Conservation (phyloP, 2,113 vertebrate genomes). For the Phoxinus phoxinus region DNA sequence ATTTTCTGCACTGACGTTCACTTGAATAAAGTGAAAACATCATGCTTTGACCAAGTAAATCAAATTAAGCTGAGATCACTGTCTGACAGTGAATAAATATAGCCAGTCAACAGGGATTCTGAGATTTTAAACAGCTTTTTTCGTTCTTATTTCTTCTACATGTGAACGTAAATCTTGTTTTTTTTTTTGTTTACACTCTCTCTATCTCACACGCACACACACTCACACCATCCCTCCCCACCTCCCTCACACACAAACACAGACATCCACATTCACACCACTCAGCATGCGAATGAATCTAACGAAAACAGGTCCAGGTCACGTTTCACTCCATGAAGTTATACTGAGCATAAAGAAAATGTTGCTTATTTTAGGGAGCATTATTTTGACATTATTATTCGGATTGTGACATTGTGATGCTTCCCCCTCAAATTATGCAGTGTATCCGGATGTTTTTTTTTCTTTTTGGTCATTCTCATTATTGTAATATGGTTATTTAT, state of each 20-base stretch:
- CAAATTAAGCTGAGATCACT: not conserved
- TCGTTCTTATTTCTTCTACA: not conserved
- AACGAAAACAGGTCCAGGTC: constrained; percentile 2
- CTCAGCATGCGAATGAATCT: not conserved
- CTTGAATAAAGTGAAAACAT: constrained; percentile 37
- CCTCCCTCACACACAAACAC: constrained; percentile 28
- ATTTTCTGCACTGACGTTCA: constrained; percentile 7
- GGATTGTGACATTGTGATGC: not conserved
- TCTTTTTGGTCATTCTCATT: not conserved
- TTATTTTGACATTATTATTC: not conserved
- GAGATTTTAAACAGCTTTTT: not conserved
- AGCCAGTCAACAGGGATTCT: not conserved
- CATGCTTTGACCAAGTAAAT: constrained; percentile 39
- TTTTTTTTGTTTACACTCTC: constrained; percentile 18
- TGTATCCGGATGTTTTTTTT: not conserved
- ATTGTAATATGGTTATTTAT: not conserved
- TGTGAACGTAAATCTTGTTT: not conserved
- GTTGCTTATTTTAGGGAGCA: not conserved
- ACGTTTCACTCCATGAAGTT: not conserved
- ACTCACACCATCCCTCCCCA: constrained; percentile 9
- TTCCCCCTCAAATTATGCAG: not conserved
- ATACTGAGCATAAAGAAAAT: not conserved
- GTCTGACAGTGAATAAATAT: not conserved
- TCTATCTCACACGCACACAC: not conserved
- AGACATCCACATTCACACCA: constrained; percentile 32